phyloP scores from a whole-genome alignment of 92 coral and sea anemone genomes.

The Zoanthus solanderi region DNA sequence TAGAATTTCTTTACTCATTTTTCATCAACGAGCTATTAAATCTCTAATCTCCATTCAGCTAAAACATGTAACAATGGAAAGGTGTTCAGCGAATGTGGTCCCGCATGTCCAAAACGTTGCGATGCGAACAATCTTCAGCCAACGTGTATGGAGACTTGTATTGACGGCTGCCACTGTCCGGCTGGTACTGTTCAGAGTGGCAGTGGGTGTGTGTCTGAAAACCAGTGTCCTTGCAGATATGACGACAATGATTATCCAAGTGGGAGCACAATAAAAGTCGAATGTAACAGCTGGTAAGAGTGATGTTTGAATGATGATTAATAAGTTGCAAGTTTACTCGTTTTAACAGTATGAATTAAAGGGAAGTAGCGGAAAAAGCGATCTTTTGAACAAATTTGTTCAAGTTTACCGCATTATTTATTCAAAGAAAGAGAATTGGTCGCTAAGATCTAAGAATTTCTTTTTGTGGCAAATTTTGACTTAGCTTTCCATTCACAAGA shows the following conservation, averaged over 20 bases:
- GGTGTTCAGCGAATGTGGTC: conserved; percentile 76
- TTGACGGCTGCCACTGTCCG: conserved; percentile 90
- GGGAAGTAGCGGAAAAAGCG: too few relatives aligned
- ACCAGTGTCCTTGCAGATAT: conserved; percentile 81
- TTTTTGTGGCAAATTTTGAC: too few relatives aligned
- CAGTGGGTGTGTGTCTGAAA: conserved; percentile 65
- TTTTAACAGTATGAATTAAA: too few relatives aligned
- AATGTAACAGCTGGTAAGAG: conserved; percentile 80
- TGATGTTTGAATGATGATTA: not conserved
- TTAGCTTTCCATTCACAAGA: too few relatives aligned
- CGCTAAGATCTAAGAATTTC: too few relatives aligned
- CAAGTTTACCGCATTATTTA: too few relatives aligned
- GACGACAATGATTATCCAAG: conserved; percentile 63
- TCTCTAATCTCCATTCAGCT: conserved; percentile 49
- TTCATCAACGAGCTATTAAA: not conserved
- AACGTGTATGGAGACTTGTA: conserved; percentile 74
- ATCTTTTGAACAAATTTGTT: too few relatives aligned
- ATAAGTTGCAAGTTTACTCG: too few relatives aligned
- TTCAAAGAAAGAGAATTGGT: too few relatives aligned
- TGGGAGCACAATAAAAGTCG: conserved; percentile 65
- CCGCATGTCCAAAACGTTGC: conserved; percentile 77
- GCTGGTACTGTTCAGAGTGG: conserved; percentile 68
- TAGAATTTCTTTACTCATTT: not conserved
- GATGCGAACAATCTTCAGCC: conserved; percentile 68
- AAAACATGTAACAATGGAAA: conserved; percentile 67